A percentile compares a stretch with the other conserved stretches of the same genome.
phyloP scores from a whole-genome alignment of 53 echinoderm and acorn worm genomes.

The Stichopus horrens region DNA sequence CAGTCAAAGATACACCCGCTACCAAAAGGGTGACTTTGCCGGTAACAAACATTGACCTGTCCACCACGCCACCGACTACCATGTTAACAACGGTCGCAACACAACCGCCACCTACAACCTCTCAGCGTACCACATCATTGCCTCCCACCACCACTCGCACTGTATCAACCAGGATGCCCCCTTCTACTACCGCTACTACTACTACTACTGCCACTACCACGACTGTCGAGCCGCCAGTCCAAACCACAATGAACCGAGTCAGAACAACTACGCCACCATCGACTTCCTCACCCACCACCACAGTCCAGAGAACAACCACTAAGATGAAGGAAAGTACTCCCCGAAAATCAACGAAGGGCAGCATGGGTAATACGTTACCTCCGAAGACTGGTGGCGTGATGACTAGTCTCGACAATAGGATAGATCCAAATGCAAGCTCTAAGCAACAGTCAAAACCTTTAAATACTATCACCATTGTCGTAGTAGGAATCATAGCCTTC shows the following conservation, averaged over 20 bases:
- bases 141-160: neutral
- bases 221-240: neutral
- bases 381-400: neutral
- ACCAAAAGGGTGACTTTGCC: no score
- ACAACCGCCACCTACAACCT: no score
- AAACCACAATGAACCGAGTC: neutral
- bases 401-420: neutral
- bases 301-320: conserved; percentile 22
- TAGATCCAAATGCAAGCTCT: neutral
- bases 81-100: neutral
- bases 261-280: conserved; percentile 7
- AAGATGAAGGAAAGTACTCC: neutral
- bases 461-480: neutral
- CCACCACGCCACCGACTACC: conserved; percentile 18
- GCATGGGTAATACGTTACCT: conserved; percentile 1
- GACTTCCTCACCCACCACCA: conserved; percentile 22
- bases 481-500: conserved; percentile 28
- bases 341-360: conserved; percentile 13
- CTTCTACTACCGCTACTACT: conserved; percentile 12
- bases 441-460: neutral
- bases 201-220: conserved; percentile 12
- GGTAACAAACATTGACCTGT: neutral
- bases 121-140: neutral
- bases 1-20: no score
- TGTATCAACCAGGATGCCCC: neutral